phyloP scores from a whole-genome alignment of 2,113 vertebrate genomes.

The Probosciger aterrimus region DNA sequence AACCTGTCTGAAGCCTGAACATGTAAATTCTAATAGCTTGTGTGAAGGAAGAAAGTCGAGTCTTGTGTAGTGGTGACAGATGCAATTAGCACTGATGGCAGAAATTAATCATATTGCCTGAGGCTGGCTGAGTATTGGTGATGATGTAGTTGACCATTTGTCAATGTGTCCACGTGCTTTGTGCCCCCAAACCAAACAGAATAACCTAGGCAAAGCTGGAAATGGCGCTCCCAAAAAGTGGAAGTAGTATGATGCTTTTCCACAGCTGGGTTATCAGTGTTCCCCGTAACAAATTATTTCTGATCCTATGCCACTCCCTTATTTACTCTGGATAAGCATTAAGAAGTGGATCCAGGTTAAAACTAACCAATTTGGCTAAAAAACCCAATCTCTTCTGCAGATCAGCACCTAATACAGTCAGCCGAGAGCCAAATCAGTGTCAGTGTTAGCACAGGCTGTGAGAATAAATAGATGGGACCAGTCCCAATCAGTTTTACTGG shows the following conservation, averaged over 20 bases:
- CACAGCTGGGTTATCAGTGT: background rate
- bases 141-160: background rate
- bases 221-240: background rate
- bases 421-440: background rate
- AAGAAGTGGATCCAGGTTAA: background rate
- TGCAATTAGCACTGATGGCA: background rate
- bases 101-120: background rate
- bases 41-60: background rate
- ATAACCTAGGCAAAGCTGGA: background rate
- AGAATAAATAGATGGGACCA: background rate
- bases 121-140: background rate
- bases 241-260: background rate
- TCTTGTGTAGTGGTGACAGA: background rate
- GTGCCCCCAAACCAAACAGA: background rate
- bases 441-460: background rate
- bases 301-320: background rate
- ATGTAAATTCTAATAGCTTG: background rate
- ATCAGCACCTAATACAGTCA: background rate
- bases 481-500: background rate
- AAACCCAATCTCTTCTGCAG: fast-evolving
- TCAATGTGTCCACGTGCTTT: background rate
- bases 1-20: background rate
- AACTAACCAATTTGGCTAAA: background rate
- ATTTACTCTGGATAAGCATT: background rate
- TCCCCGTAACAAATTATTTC: background rate